Conservation (phyloP, 2,113 vertebrate species). For the Anarrhichthys ocellatus region DNA sequence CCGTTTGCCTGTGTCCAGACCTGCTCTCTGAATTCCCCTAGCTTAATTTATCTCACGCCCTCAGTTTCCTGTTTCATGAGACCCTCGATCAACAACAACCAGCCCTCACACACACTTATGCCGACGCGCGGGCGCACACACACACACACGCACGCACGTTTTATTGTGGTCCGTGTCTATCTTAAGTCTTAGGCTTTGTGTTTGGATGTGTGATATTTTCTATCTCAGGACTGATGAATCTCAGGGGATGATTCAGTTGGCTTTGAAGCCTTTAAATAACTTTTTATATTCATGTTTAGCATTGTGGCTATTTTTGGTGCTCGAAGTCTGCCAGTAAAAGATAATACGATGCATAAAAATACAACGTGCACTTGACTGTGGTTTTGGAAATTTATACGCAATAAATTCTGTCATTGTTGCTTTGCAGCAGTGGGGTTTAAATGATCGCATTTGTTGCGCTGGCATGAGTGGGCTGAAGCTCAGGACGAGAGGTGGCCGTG, state of each 20-base stretch:
- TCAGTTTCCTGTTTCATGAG: slow-evolving; percentile 83
- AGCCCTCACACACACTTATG: slow-evolving; percentile 25
- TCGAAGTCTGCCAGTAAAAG: slow-evolving; percentile 55
- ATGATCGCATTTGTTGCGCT: neutral
- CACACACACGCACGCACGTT: slow-evolving; percentile 10
- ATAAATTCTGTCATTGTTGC: slow-evolving; percentile 1
- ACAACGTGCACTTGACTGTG: neutral
- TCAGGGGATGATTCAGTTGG: slow-evolving; percentile 34
- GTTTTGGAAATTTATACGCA: slow-evolving; percentile 11
- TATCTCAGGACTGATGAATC: slow-evolving; percentile 52
- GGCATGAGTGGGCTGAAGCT: slow-evolving; percentile 4
- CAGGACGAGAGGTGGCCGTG: neutral
- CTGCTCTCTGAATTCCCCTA: slow-evolving; percentile 79
- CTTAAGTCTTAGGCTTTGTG: slow-evolving; percentile 50
- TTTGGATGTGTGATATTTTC: slow-evolving; percentile 45
- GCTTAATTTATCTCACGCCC: slow-evolving; percentile 82
- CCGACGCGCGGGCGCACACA: neutral
- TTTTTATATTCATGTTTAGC: slow-evolving; percentile 52
- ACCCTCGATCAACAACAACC: slow-evolving; percentile 66
- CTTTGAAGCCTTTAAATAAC: slow-evolving; percentile 72
- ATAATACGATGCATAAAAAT: slow-evolving; percentile 52
- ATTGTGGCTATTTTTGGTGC: slow-evolving; percentile 64
- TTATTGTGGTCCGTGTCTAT: slow-evolving; percentile 49
- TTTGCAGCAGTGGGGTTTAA: slow-evolving; percentile 11
- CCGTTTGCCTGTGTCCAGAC: slow-evolving; percentile 74